phyloP scores from a whole-genome alignment of 1,140 invertebrate genomes.

The Neoseiulus cucumeris region DNA sequence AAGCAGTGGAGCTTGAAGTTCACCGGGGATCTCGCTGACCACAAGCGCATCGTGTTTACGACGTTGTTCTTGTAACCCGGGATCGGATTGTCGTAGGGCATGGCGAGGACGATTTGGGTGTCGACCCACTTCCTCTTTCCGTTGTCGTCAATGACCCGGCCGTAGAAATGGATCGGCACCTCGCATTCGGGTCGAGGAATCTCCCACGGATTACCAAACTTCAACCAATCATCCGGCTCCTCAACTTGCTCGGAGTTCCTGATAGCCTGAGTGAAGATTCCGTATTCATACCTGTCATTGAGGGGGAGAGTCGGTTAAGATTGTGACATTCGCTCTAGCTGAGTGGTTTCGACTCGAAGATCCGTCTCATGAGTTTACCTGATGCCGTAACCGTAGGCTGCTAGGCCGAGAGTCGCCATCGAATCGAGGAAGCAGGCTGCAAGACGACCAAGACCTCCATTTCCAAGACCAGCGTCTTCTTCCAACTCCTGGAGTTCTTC shows the following conservation, averaged over 20 bases:
- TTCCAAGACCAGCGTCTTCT: conserved; percentile 86
- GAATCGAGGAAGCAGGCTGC: conserved; percentile 97
- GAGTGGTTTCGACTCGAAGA: too few species aligned
- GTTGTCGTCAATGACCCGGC: conserved; percentile 38
- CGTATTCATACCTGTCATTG: neutral
- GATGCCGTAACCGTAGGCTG: conserved; percentile 96
- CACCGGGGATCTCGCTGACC: conserved; percentile 93
- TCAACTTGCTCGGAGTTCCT: conserved; percentile 20
- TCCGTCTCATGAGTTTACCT: conserved; percentile 96
- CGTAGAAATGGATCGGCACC: conserved; percentile 24
- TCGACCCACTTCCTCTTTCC: conserved; percentile 85
- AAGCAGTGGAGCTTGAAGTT: conserved; percentile 74
- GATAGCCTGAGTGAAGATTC: neutral
- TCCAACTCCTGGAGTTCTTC: conserved; percentile 82
- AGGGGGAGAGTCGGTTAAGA: neutral
- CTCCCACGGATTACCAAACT: conserved; percentile 27
- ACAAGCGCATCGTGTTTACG: conserved; percentile 88
- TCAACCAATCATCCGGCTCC: conserved; percentile 26
- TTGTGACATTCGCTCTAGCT: too few species aligned
- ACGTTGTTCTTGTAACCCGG: conserved; percentile 96
- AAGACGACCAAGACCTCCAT: conserved; percentile 86
- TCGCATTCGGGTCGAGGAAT: conserved; percentile 24
- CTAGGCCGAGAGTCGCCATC: conserved; percentile 95
- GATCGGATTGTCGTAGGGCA: conserved; percentile 95
- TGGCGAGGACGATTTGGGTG: conserved; percentile 82